Evolutionary conservation across 2,888 invertebrate genomes (phyloP).

Genomic region (Andrena hattorfiana): DNA sequence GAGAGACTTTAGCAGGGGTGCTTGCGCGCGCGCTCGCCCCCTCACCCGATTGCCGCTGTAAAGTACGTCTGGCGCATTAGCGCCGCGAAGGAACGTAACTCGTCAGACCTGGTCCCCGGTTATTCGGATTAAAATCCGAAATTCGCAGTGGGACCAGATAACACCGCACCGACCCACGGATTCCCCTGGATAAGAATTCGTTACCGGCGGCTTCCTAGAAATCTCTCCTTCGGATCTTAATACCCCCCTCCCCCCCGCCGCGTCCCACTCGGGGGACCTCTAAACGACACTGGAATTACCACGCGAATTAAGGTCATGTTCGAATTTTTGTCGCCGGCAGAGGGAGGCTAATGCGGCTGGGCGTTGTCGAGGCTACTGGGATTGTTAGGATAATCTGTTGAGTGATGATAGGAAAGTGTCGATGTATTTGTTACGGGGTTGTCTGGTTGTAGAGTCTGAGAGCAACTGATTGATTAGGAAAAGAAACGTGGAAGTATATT

Average conservation of each 20-base stretch:
- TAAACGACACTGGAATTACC: constrained; percentile 25
- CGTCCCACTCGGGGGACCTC: neutral
- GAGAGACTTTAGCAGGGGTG: constrained; percentile 22
- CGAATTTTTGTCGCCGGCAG: constrained; percentile 17
- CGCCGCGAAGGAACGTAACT: constrained; percentile 28
- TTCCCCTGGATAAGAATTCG: constrained; percentile 26
- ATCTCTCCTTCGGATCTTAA: constrained; percentile 41
- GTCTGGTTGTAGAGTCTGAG: too few relatives aligned
- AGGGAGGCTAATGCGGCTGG: constrained; percentile 1
- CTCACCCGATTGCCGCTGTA: constrained; percentile 21
- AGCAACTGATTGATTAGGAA: too few relatives aligned
- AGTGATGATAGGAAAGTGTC: neutral
- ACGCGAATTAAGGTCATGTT: constrained; percentile 19
- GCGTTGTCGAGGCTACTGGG: neutral
- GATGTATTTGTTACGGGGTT: neutral
- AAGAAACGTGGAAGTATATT: too few relatives aligned
- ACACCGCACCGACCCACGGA: constrained; percentile 17
- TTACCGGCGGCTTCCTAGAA: constrained; percentile 22
- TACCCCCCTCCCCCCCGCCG: neutral
- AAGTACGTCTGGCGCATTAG: constrained; percentile 49
- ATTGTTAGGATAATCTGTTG: neutral
- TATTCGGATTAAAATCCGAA: constrained; percentile 60
- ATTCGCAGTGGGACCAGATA: constrained; percentile 24
- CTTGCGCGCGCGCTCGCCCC: neutral
- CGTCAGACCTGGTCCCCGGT: constrained; percentile 13